These are phyloP conservation scores for Meta bourneti DNA, from an alignment of 2,888 invertebrate species.

Conservation along the genomic window DNA sequence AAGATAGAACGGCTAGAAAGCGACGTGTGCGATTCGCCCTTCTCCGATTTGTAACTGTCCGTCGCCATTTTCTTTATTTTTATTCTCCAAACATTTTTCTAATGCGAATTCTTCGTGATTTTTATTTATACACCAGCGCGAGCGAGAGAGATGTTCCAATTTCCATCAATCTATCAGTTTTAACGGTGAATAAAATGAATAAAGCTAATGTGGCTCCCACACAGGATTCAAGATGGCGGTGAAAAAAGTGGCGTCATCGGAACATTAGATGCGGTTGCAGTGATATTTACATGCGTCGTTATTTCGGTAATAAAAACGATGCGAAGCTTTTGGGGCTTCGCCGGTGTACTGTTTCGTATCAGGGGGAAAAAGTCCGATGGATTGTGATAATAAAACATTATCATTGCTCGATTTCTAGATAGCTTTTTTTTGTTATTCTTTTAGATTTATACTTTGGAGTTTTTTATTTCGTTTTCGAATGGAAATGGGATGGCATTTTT, in stretches of 20 bases:
- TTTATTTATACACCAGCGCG: conserved; percentile 54
- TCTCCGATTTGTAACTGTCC: conserved; percentile 33
- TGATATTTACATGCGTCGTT: conserved; percentile 68
- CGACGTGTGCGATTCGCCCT: conserved; percentile 51
- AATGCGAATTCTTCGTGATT: conserved; percentile 71
- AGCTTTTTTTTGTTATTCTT: not conserved
- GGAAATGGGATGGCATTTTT: conserved; percentile 20
- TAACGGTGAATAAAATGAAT: conserved; percentile 62
- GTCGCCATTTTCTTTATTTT: conserved; percentile 8
- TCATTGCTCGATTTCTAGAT: conserved; percentile 48
- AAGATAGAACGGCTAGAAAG: conserved; percentile 43
- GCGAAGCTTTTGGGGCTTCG: conserved; percentile 15
- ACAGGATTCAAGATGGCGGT: conserved; percentile 30
- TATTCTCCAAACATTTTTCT: conserved; percentile 35
- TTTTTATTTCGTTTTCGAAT: conserved; percentile 5
- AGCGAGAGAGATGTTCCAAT: conserved; percentile 7
- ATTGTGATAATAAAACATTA: conserved; percentile 63
- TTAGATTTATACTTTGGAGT: conserved; percentile 6
- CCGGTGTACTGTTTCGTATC: conserved; percentile 15
- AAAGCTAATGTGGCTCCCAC: conserved; percentile 46
- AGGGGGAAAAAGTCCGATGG: conserved; percentile 38
- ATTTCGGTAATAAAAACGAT: conserved; percentile 66
- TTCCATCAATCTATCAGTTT: conserved; percentile 61
- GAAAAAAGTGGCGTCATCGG: conserved; percentile 64
- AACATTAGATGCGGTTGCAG: conserved; percentile 50